Base-by-base conservation (phyloP, 92 coral and sea anemone species). In the Siderastrea radians region DNA sequence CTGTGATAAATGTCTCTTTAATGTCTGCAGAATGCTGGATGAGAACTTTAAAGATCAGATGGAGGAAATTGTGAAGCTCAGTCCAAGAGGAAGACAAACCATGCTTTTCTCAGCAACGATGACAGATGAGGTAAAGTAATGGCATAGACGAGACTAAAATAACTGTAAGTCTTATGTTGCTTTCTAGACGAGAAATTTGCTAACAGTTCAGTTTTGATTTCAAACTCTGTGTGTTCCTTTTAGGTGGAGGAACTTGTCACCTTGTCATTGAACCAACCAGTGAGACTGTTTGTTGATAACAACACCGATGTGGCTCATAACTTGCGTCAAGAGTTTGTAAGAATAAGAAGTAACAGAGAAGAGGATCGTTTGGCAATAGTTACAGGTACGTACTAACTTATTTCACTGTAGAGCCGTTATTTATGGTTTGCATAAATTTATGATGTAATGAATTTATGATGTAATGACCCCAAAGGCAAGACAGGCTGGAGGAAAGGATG, bases 101-200 rank as follows among this genome's bases (percentile, higher is more conserved):
- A 97, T 97, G 99, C 82, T 97, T 66, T 97, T 97, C 62, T 97
- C 99, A 15, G 99, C 99, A 17, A 97, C 99, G 5, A 97, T 97
- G 99, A 97, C 99, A 43, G 99, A 97, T 49, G 99, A 97, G 97
- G 99, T 97, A 78, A 44, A 79, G 10, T 19, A 16, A 66, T 45
- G 4, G 9, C 53, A 61, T 61, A 5, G 14, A 5, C 13, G 3
- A 19, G 13, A 13, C 66, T 3, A 2, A 61, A 61, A 61, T 2
- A 55, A 14, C 2, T 55, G 61, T 7, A 55, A 55, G 61, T 55
- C 2, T 55, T 55, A 4, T 14, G 9, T 8, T 26, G 38, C 38
- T 26, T 26, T 26, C 38, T 26, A 26, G 38, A 26, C 38, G 38
- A 26, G 38, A 26, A 26, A 26, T 26, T 26, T 26, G 38, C 38